Percentiles rank a stretch among this genome's conserved stretches.
These are phyloP conservation scores for Alces alces DNA, from an alignment of 2,113 vertebrate genomes.

Conservation along the genomic window DNA sequence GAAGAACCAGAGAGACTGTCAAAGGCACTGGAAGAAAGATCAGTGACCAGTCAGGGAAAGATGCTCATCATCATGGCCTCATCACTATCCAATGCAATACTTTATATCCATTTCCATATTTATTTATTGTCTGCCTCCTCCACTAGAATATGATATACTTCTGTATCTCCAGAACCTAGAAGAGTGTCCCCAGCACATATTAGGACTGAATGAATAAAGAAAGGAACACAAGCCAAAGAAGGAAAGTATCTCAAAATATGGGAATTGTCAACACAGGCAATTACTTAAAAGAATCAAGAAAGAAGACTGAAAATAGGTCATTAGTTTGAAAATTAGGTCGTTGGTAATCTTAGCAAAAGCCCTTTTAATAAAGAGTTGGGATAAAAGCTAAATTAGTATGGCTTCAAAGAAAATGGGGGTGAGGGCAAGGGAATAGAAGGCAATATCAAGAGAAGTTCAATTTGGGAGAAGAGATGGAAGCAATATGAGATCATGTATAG, in stretches of 20 bases:
- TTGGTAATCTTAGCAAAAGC: conserved; percentile 51
- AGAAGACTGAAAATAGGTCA: conserved; percentile 50
- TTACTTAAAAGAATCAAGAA: conserved; percentile 24
- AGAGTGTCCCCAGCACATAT: background rate
- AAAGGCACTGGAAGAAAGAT: background rate
- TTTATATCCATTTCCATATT: background rate
- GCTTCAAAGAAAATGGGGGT: conserved; percentile 7
- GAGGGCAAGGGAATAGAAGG: background rate
- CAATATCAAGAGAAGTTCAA: background rate
- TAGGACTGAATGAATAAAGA: background rate
- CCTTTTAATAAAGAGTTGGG: conserved; percentile 39
- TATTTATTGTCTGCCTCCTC: background rate
- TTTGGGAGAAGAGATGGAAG: background rate
- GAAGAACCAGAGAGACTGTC: background rate
- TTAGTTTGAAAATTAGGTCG: conserved; percentile 55
- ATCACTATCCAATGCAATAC: background rate
- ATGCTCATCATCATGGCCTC: background rate
- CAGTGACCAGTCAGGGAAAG: background rate
- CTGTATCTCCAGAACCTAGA: background rate
- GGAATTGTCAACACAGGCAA: background rate
- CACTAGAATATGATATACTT: background rate
- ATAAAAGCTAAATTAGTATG: conserved; percentile 29
- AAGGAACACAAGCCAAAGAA: background rate
- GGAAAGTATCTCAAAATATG: background rate
- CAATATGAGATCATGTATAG: background rate